Base-by-base conservation (phyloP, 2,888 invertebrate genomes). In the Polydrusus pterygomalis region DNA sequence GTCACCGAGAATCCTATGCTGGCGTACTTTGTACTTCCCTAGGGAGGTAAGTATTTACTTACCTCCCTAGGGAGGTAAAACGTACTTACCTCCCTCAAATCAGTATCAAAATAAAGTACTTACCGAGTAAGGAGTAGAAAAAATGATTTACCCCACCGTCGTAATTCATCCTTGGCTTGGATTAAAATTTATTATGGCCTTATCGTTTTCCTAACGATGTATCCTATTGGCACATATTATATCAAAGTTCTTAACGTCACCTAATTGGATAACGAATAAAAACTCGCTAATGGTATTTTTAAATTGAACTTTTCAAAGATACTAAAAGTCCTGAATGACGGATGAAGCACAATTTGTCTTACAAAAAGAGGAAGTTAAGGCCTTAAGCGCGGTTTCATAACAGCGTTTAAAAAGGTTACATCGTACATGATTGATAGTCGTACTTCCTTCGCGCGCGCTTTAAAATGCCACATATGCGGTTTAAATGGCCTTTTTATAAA, bases 401-500 rank as follows among this genome's bases (percentile, higher is more conserved):
- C 69, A 47, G 74, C 70, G 69, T 74, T 75, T 75, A 75, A 70
- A 68, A 70, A 75, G 75, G 67, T 75, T 75, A 70, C 70, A 70
- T 67, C 43, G 70, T 6, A 60, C 58, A 73, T 77, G 77, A 77
- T 77, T 77, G 77, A 77, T 77, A 60, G 56, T 25, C 63, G 56
- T 56, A 49, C 65, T 47, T 64, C 60, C 68, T 54, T 20, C 47
- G 25, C 47, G 65, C 65, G 65, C 65, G 58, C 60, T 34, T 8
- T 60, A 17, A 64, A 56, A 72, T 43, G 64, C 51, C 47, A 64
- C 73, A 73, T 73, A 73, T 73, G 73, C 49, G 64, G 34, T 43
- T 70, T 70, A 70, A 77, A 77, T 77, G 77, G 77, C 65, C 73
- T 77, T 77, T 73, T 77, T 77, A 76, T 76, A 49, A 72, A 76